Percentiles rank a stretch among this genome's conserved stretches.
Conservation (phyloP, 2,113 vertebrate genomes). For the Pelodiscus sinensis region DNA sequence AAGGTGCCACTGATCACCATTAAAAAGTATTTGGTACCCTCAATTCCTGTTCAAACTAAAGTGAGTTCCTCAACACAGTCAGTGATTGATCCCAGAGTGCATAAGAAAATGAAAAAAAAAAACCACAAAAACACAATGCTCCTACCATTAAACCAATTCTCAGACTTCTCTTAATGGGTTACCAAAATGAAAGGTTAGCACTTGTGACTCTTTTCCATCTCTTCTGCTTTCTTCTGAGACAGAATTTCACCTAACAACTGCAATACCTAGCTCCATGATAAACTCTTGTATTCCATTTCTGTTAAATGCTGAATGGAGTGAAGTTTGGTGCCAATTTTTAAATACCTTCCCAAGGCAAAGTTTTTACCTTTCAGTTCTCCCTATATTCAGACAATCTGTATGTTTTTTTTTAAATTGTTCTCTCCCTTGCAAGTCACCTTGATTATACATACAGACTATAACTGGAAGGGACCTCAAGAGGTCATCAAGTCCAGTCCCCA, state of each 20-base stretch:
- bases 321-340: neutral
- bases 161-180: neutral
- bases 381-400: neutral
- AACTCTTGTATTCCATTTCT: neutral
- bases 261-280: neutral
- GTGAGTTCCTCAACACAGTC: neutral
- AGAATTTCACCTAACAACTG: neutral
- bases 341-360: neutral
- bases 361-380: neutral
- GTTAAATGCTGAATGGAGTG: neutral
- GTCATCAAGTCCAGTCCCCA: too few species aligned
- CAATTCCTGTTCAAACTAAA: neutral
- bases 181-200: neutral
- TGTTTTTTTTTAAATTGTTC: neutral
- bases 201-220: neutral
- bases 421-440: neutral
- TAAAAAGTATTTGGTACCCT: neutral
- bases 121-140: neutral
- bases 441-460: neutral
- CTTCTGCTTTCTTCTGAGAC: neutral
- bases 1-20: neutral
- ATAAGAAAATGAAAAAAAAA: neutral
- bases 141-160: neutral
- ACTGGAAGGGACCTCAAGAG: too few species aligned
- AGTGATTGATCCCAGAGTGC: neutral